Conservation (phyloP, 1,140 invertebrate genomes). For the Sitodiplosis mosellana region DNA sequence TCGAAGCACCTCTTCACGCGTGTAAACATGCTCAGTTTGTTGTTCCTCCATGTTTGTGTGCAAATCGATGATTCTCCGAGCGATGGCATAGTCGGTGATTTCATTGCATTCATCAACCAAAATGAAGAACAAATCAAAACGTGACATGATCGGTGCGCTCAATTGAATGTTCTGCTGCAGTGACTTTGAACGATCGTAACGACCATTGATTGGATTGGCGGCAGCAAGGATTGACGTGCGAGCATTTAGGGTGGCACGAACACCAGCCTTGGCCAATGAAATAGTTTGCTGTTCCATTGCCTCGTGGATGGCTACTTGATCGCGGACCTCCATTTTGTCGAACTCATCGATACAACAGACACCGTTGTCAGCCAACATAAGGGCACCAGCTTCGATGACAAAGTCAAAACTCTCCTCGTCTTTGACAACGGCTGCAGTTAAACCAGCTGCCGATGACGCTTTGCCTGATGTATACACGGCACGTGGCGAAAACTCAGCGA, state of each 20-base stretch:
- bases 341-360: constrained; percentile 99
- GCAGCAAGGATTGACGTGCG: constrained; percentile 95
- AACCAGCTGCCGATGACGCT: constrained; percentile 91
- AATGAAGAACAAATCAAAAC: constrained; percentile 98
- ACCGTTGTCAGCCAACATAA: constrained; percentile 98
- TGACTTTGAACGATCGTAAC: constrained; percentile 88
- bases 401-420: constrained; percentile 98
- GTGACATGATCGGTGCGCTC: constrained; percentile 95
- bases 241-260: constrained; percentile 93
- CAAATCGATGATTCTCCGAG: constrained; percentile 85
- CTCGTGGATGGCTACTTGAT: constrained; percentile 99
- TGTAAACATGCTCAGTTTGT: constrained; percentile 61
- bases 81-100: constrained; percentile 89
- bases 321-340: constrained; percentile 96
- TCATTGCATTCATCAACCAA: constrained; percentile 91
- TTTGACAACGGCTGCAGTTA: constrained; percentile 91
- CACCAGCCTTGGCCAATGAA: constrained; percentile 95
- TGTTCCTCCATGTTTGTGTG: constrained; percentile 64
- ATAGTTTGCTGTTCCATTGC: constrained; percentile 99
- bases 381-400: constrained; percentile 96
- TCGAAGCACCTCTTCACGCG: constrained; percentile 68
- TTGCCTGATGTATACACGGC: constrained; percentile 98
- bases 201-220: constrained; percentile 92
- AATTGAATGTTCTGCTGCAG: constrained; percentile 88
- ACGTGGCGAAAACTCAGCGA: constrained; percentile 86